Base-by-base conservation (phyloP, 64 coral and sea anemone species). In the Cladopsammia gracilis region DNA sequence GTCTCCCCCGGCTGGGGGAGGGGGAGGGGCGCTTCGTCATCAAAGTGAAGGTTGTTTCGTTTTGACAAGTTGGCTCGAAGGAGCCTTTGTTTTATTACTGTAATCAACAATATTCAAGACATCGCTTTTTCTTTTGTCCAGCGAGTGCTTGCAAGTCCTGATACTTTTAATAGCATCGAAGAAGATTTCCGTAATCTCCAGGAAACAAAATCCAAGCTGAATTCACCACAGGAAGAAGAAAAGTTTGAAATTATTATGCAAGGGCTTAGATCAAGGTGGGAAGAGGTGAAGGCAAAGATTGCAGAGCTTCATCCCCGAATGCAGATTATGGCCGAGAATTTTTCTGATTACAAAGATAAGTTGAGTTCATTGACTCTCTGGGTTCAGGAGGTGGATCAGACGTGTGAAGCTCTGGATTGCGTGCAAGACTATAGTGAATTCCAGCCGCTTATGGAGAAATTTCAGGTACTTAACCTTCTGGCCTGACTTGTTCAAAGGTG, bases 361-460 rank as follows among this genome's bases (percentile, higher is more conserved):
- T 64, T 94, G 7, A 48, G 54, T 34, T 62, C 64, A 76, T 10
- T 98, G 25, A 82, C 64, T 25, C 43, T 65, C 52, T 91, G 91
- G 91, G 88, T 83, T 5, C 80, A 94, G 6, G 85, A 84, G 7
- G 16, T 88, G 3, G 80, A 90, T 19, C 62, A 89, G 5, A 69
- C 79, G 19, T 82, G 93, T 26, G 58, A 90, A 18, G 58, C 34
- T 10, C 62, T 98, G 45, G 82, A 86, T 7, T 61, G 67, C 49
- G 92, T 98, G 7, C 34, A 48, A 43, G 88, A 94, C 52, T 98
- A 94, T 18, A 76, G 45, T 3, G 96, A 98, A 72, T 94, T 98
- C 64, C 88, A 94, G 64, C 64, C 56, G n/a, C 57, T 91, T 50
- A 76, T 94, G 70, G 73, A 90, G 12, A 94, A 60, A n/a, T 98